Evolutionary conservation across 2,797 vertebrate genomes (phyloP), one percentile per base, ranked within the genome.

Genomic region (Intellagama lesueurii): DNA sequence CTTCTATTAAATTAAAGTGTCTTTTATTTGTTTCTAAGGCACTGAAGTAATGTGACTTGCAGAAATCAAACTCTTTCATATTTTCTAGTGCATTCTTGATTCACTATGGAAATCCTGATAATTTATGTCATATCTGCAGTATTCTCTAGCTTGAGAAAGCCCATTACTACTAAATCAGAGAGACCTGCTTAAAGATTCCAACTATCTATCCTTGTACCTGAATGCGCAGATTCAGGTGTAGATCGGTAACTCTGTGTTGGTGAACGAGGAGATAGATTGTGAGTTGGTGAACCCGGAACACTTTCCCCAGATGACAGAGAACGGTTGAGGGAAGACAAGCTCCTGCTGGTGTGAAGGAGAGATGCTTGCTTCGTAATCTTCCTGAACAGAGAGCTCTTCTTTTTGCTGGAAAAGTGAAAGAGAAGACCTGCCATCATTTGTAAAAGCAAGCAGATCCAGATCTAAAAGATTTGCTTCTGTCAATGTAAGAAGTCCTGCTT

Each of bases 261-360:
- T 85, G 98, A 99, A 1, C 98, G 97, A 60, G 99, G 98, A 0
- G 99, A 99, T 91, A 99, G 96, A 93, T 97, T 98, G 96, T 99
- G 99, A 0, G 98, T 99, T 2, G 99, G 99, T 26, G 99, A 99
- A 72, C 98, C 98, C 0, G 98, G 98, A 22, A 98, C 98, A 2
- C 98, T 99, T 96, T 99, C 99, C 28, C 99, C 98, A 0, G 99
- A 99, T 0, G 99, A 99, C 75, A 99, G 95, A 0, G 99, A 99
- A 72, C 99, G 98, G 96, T 98, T 99, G 5, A 99, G 97, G 8
- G 99, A 99, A 0, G 99, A 99, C 24, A 99, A 97, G 92, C 98
- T 98, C 90, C 98, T 98, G 92, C 99, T 99, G 93, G 99, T 99
- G 95, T 99, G 99, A 4, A 99, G 98, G 24, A 99, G 96, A 0